phyloP scores from a whole-genome alignment of 2,797 vertebrate species.

The Crossoptilon crossoptilon region DNA sequence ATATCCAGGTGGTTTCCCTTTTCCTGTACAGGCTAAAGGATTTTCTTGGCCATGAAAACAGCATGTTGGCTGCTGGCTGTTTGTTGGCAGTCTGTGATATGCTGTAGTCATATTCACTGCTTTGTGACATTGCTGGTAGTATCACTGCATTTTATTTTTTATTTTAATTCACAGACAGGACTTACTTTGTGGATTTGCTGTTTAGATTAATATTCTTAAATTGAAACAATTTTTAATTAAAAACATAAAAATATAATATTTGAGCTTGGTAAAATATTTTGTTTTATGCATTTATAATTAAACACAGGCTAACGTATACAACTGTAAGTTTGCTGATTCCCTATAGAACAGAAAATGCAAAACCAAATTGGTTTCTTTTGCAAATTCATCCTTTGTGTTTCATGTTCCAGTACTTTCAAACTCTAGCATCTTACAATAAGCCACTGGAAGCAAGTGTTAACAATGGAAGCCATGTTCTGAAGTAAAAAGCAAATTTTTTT shows the following conservation, averaged over 20 bases:
- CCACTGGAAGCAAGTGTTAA: background rate
- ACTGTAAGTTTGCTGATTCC: background rate
- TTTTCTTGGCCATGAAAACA: background rate
- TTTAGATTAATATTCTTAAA: background rate
- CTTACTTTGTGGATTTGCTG: background rate
- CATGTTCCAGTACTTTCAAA: background rate
- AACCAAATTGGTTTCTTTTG: background rate
- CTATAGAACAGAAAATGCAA: background rate
- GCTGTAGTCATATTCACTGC: background rate
- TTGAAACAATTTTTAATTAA: background rate
- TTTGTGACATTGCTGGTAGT: background rate
- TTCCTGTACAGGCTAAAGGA: background rate
- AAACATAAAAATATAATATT: background rate
- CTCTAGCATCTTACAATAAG: background rate
- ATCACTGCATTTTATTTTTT: background rate
- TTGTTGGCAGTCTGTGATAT: accelerated
- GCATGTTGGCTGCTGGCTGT: background rate
- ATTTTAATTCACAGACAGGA: background rate
- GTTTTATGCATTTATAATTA: background rate
- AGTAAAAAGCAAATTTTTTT: background rate
- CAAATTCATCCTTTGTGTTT: background rate
- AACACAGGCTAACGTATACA: background rate
- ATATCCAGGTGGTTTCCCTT: background rate
- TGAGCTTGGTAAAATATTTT: conserved; percentile 17
- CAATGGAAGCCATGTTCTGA: background rate